Evolutionary conservation across 2,113 vertebrate genomes (phyloP).

Genomic region (Calcarius ornatus): DNA sequence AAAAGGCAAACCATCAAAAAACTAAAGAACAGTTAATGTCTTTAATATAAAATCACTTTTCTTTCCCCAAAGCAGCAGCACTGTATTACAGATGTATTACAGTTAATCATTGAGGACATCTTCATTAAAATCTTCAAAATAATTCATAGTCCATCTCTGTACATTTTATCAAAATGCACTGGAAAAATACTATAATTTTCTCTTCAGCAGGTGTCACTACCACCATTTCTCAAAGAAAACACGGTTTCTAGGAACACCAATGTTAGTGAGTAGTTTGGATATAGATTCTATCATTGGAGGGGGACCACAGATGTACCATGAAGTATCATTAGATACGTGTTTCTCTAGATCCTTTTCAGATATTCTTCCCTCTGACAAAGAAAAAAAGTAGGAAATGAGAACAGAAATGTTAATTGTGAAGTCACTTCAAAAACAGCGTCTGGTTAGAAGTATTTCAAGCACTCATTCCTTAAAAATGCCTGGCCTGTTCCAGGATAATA

Average conservation of each 20-base stretch:
- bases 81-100: background rate
- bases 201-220: slow-evolving; percentile 65
- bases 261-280: slow-evolving; percentile 76
- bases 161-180: background rate
- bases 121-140: background rate
- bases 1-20: background rate
- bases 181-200: background rate
- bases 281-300: slow-evolving; percentile 92
- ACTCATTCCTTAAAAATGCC: background rate
- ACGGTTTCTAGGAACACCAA: slow-evolving; percentile 77
- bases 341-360: slow-evolving; percentile 76
- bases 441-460: background rate
- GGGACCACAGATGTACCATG: slow-evolving; percentile 95
- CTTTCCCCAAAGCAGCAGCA: background rate
- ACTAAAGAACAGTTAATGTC: background rate
- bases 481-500: background rate
- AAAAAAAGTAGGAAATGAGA: slow-evolving; percentile 22
- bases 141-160: background rate
- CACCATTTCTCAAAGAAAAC: slow-evolving; percentile 97
- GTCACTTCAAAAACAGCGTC: background rate
- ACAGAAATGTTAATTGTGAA: background rate
- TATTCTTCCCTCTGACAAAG: slow-evolving; percentile 84
- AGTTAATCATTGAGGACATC: background rate
- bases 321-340: slow-evolving; percentile 77
- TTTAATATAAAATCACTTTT: slow-evolving; percentile 40